A percentile compares a stretch with the other conserved stretches of the same genome.
Conservation (phyloP, 2,888 invertebrate species). For the Bursaphelenchus okinawaensis region DNA sequence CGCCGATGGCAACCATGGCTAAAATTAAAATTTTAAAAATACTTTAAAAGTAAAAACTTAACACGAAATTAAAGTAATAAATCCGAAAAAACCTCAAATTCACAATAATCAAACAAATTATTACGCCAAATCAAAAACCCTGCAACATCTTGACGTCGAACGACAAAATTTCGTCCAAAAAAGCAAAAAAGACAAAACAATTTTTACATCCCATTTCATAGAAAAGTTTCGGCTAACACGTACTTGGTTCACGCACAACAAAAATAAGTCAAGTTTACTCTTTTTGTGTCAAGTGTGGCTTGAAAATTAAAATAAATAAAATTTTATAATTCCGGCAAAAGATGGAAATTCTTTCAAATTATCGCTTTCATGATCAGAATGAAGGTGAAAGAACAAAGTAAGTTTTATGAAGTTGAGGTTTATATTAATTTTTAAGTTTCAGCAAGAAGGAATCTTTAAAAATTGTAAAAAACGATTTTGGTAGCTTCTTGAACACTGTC, state of each 20-base stretch:
- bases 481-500: too few species aligned
- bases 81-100: background rate
- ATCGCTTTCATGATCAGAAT: too few species aligned
- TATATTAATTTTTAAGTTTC: too few species aligned
- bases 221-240: background rate
- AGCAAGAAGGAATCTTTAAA: too few species aligned
- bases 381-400: too few species aligned
- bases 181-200: background rate
- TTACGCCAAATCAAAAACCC: too few species aligned
- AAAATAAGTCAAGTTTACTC: background rate
- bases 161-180: too few species aligned
- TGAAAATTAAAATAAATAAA: too few species aligned
- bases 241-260: background rate
- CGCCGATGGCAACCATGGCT: conserved; percentile 52
- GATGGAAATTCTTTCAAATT: too few species aligned
- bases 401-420: too few species aligned
- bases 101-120: background rate
- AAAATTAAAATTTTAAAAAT: background rate
- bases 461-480: too few species aligned
- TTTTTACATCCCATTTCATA: background rate
- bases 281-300: background rate
- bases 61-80: background rate
- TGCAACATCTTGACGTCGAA: background rate
- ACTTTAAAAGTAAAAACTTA: background rate
- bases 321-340: too few species aligned